Evolutionary conservation across 2,797 vertebrate species (phyloP).

Genomic region (Okamejei kenojei): DNA sequence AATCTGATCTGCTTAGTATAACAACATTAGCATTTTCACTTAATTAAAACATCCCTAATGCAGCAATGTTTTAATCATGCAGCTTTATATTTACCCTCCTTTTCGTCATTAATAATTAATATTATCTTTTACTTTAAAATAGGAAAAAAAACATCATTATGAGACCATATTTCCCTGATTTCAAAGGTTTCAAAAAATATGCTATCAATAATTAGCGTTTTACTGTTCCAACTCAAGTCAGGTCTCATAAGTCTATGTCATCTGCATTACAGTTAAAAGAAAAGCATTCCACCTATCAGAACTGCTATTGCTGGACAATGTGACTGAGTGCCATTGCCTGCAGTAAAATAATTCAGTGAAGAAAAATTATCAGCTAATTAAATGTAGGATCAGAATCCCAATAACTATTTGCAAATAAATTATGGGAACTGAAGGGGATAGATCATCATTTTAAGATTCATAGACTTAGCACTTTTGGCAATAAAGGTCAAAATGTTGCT

Average conservation of each 20-base stretch:
- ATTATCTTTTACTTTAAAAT: conserved; percentile 75
- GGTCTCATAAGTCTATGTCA: conserved; percentile 76
- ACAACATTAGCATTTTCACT: conserved; percentile 99
- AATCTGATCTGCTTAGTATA: conserved; percentile 99
- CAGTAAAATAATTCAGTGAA: conserved; percentile 81
- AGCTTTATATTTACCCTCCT: conserved; percentile 79
- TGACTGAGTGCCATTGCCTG: conserved; percentile 71
- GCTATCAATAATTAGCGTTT: conserved; percentile 73
- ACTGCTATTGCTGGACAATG: conserved; percentile 72
- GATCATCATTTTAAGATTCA: conserved; percentile 98
- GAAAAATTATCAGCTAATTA: conserved; percentile 76
- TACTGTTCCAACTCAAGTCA: conserved; percentile 72
- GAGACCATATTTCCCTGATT: conserved; percentile 57
- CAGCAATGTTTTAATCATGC: conserved; percentile 94
- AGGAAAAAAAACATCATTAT: conserved; percentile 58
- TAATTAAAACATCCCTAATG: conserved; percentile 95
- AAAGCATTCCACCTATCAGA: conserved; percentile 69
- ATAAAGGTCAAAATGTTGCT: conserved; percentile 94
- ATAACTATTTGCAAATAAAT: conserved; percentile 93
- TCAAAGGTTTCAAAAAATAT: conserved; percentile 66
- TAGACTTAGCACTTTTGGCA: conserved; percentile 95
- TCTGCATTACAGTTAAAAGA: conserved; percentile 74
- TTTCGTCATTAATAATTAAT: conserved; percentile 74
- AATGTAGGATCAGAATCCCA: conserved; percentile 87
- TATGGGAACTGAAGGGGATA: conserved; percentile 94